A percentile compares a stretch with the other conserved stretches of the same genome.
Conservation (phyloP, 2,797 vertebrate genomes). For the Mus spretus region DNA sequence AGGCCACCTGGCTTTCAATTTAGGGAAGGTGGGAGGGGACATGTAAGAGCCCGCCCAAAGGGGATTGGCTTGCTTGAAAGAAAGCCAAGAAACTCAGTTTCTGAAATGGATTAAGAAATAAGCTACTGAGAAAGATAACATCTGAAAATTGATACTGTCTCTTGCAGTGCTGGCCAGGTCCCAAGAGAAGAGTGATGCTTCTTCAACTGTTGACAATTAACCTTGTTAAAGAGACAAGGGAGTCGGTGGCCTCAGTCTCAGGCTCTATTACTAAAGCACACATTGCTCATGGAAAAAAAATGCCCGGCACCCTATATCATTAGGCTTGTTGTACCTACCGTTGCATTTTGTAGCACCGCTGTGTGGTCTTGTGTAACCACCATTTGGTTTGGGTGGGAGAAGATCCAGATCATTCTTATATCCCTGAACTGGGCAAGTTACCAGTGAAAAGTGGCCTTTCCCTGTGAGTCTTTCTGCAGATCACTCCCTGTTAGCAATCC, state of each 20-base stretch:
- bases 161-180: conserved; percentile 74
- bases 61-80: conserved; percentile 46
- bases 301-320: conserved; percentile 36
- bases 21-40: too few relatives aligned
- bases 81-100: conserved; percentile 49
- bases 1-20: not conserved
- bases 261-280: conserved; percentile 55
- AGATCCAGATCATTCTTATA: conserved; percentile 55
- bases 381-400: not conserved
- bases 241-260: conserved; percentile 58
- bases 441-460: not conserved
- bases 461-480: not conserved
- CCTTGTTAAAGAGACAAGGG: conserved; percentile 78
- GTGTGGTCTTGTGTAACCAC: conserved; percentile 13
- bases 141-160: conserved; percentile 80
- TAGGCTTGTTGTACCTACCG: not conserved
- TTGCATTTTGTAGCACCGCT: not conserved
- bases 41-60: conserved; percentile 51
- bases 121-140: conserved; percentile 73
- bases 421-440: conserved; percentile 31
- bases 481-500: not conserved
- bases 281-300: conserved; percentile 36
- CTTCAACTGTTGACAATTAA: conserved; percentile 78
- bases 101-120: conserved; percentile 76
- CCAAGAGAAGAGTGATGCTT: conserved; percentile 74